A percentile compares a stretch with the other conserved stretches of the same genome.
Evolutionary conservation across 1,140 invertebrate genomes (phyloP).

Genomic region (Brachionus rubens): DNA sequence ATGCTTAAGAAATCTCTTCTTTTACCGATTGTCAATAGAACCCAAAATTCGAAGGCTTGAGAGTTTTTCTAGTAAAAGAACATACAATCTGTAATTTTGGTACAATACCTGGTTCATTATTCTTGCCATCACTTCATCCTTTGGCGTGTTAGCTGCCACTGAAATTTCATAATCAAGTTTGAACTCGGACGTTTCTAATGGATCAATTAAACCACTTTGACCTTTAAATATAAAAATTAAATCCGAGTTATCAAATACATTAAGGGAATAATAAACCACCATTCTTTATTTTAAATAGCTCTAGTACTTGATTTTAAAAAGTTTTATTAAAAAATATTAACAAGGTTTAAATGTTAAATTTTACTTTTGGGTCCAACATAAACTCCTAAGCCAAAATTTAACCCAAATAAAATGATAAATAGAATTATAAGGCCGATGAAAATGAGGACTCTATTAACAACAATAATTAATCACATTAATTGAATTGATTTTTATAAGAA

Average conservation of each 20-base stretch:
- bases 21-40: no score
- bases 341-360: not conserved
- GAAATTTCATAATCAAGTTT: not conserved
- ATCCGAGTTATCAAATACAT: not conserved
- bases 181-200: not conserved
- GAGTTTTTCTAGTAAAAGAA: not conserved
- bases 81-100: no score
- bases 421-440: not conserved
- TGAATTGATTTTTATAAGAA: no score
- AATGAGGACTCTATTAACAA: not conserved
- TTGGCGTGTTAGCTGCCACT: not conserved
- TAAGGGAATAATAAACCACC: not conserved
- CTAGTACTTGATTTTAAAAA: no score
- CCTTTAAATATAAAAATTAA: not conserved
- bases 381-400: not conserved
- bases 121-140: constrained; percentile 9
- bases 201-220: not conserved
- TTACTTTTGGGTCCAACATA: constrained; percentile 28
- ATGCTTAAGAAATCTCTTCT: no score
- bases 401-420: constrained; percentile 12
- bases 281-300: no score
- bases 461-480: no score
- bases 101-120: not conserved
- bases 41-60: no score
- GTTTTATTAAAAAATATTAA: no score